phyloP scores from a whole-genome alignment of 2,888 invertebrate genomes.

The Lacanobia wlatinum region DNA sequence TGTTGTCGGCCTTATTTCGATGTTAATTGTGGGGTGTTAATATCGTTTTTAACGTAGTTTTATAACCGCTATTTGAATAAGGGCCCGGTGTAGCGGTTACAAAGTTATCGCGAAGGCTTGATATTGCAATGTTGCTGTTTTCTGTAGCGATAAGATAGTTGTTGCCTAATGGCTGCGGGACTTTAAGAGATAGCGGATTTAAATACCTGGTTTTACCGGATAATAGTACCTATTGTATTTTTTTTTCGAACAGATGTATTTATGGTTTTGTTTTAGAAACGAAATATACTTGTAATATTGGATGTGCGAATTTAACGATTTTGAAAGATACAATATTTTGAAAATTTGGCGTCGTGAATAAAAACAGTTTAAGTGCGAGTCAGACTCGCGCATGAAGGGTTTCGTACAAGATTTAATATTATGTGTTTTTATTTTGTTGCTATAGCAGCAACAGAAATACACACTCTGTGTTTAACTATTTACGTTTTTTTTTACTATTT shows the following conservation, averaged over 20 bases:
- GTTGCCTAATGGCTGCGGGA: constrained; percentile 16
- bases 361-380: too few species aligned
- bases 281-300: too few species aligned
- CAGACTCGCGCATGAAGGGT: too few species aligned
- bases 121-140: constrained; percentile 24
- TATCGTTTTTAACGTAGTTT: constrained; percentile 62
- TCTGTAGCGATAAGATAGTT: constrained; percentile 23
- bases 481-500: too few species aligned
- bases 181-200: constrained; percentile 12
- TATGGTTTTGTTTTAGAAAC: too few species aligned
- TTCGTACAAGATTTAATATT: too few species aligned
- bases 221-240: not conserved
- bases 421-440: too few species aligned
- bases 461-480: too few species aligned
- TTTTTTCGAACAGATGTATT: not conserved
- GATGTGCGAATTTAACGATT: too few species aligned
- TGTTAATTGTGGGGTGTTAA: constrained; percentile 64
- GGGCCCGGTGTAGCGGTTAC: constrained; percentile 57
- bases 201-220: not conserved
- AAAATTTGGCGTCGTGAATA: too few species aligned
- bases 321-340: too few species aligned
- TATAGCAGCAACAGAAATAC: too few species aligned
- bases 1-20: constrained; percentile 55
- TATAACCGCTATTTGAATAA: constrained; percentile 54
- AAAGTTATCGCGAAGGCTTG: constrained; percentile 46